Percentiles rank a stretch among this genome's conserved stretches.
Conservation (phyloP, 2,888 invertebrate species). For the Morpho achilles region DNA sequence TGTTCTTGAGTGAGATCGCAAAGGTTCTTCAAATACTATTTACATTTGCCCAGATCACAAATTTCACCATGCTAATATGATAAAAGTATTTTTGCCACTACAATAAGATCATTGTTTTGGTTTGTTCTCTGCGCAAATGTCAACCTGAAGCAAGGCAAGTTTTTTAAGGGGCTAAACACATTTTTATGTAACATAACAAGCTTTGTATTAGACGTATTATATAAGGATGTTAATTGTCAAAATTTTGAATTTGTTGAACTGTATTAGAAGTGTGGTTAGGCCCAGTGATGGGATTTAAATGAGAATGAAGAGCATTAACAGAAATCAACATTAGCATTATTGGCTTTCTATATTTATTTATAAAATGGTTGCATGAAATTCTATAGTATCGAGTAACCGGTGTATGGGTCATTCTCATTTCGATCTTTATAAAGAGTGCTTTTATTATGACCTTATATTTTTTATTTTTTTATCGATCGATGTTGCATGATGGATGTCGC, state of each 20-base stretch:
- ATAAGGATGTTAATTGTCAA: background rate
- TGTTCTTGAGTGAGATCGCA: slow-evolving; percentile 20
- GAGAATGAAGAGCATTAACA: slow-evolving; percentile 54
- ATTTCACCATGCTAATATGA: background rate
- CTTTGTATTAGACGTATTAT: background rate
- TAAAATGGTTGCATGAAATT: slow-evolving; percentile 28
- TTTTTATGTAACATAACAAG: slow-evolving; percentile 21
- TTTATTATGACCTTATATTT: slow-evolving; percentile 37
- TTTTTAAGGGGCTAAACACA: slow-evolving; percentile 35
- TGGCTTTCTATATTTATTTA: slow-evolving; percentile 20
- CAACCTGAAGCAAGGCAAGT: slow-evolving; percentile 7
- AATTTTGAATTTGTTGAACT: slow-evolving; percentile 1
- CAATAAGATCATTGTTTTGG: background rate
- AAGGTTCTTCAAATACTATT: slow-evolving; percentile 1
- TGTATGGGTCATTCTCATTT: slow-evolving; percentile 72
- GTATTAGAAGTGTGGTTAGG: slow-evolving; percentile 46
- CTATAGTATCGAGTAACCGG: slow-evolving; percentile 34
- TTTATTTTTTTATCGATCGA: slow-evolving; percentile 46
- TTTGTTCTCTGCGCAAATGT: slow-evolving; percentile 7
- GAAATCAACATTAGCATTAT: slow-evolving; percentile 12
- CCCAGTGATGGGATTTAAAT: slow-evolving; percentile 60
- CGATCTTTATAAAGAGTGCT: slow-evolving; percentile 52
- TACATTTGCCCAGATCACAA: slow-evolving; percentile 1
- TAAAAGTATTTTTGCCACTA: no score
- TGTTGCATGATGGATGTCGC: slow-evolving; percentile 75